Conservation (phyloP, 2,888 invertebrate species). For the Gastracanthus pulcherrimus region DNA sequence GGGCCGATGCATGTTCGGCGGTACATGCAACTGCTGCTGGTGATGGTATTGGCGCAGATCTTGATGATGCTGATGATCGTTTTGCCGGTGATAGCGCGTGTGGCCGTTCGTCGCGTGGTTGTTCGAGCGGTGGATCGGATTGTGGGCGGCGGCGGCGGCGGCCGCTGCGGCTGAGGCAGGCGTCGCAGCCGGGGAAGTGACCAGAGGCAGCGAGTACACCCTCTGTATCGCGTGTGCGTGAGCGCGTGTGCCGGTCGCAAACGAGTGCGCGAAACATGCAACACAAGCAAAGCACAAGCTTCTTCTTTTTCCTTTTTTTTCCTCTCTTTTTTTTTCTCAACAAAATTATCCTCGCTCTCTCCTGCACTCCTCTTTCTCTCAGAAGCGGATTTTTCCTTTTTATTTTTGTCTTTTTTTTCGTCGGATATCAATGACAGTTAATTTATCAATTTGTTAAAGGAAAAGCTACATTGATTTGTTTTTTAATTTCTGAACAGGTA, state of each 20-base stretch:
- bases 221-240: conserved; percentile 67
- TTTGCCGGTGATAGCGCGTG: conserved; percentile 75
- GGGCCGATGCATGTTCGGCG: conserved; percentile 74
- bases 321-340: conserved; percentile 13
- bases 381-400: neutral
- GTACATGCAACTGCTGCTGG: conserved; percentile 64
- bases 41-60: conserved; percentile 60
- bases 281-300: conserved; percentile 76
- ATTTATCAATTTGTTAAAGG: neutral
- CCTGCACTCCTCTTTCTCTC: neutral
- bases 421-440: too few relatives aligned
- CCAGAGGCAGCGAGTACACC: conserved; percentile 79
- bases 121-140: conserved; percentile 64
- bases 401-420: neutral
- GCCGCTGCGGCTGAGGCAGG: conserved; percentile 50
- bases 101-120: conserved; percentile 68
- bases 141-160: neutral
- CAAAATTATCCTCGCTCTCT: conserved; percentile 5
- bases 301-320: conserved; percentile 32
- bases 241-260: conserved; percentile 49
- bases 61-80: conserved; percentile 68
- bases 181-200: conserved; percentile 70
- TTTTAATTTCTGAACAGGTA: neutral
- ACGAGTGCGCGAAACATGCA: conserved; percentile 74
- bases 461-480: neutral